These are phyloP conservation scores for Catalaphyllia jardinei DNA, from an alignment of 64 coral and sea anemone genomes.

Conservation along the genomic window DNA sequence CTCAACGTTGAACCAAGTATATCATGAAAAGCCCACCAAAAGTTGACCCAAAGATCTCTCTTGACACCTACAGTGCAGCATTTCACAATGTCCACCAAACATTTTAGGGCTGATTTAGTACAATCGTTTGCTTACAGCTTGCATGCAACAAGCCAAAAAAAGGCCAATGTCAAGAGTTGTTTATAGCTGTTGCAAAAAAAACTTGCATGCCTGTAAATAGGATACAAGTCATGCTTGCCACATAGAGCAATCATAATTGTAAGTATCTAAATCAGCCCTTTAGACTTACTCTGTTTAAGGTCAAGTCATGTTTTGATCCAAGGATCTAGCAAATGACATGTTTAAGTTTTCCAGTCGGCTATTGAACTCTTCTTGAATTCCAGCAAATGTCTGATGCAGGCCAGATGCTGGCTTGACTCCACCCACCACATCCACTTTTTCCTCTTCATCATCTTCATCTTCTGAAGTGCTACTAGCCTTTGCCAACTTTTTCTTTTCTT, in stretches of 20 bases:
- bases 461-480: background rate
- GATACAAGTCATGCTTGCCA: too few species aligned
- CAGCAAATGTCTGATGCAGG: constrained; percentile 64
- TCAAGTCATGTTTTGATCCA: constrained; percentile 52
- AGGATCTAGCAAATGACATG: constrained; percentile 72
- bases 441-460: constrained; percentile 36
- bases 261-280: background rate
- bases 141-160: too few species aligned
- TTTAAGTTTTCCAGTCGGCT: constrained; percentile 81
- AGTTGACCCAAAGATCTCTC: background rate
- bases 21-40: too few species aligned
- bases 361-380: constrained; percentile 86
- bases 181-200: too few species aligned
- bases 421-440: constrained; percentile 46
- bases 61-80: background rate
- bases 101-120: too few species aligned
- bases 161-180: too few species aligned
- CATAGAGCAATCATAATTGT: background rate
- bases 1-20: background rate
- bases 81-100: too few species aligned
- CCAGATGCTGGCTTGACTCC: constrained; percentile 51
- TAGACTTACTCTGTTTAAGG: constrained; percentile 11
- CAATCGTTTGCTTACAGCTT: too few species aligned
- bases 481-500: constrained; percentile 2
- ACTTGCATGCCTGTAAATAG: too few species aligned